Base-by-base conservation (phyloP, 2,113 vertebrate species). In the Poeciliopsis prolifica region DNA sequence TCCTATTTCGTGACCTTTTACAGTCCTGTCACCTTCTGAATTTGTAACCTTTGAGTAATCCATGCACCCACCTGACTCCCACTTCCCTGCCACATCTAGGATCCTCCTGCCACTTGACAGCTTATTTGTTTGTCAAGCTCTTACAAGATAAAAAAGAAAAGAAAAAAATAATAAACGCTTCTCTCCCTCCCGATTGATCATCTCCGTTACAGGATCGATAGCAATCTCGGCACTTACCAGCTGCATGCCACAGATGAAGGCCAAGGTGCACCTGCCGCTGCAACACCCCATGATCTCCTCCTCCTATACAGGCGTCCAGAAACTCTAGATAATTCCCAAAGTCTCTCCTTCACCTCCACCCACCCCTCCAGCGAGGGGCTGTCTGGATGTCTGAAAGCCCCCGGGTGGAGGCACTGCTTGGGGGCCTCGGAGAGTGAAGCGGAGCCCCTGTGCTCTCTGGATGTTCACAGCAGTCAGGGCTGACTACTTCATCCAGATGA, bases 161-260 rank as follows among this genome's bases (percentile, higher is more conserved):
- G 7, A 5, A 48, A 63, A 79, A 58, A 54, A 11, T 8, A 67
- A 10, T 1, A 35, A 35, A 35, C 0, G 24, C 10, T 29, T 65
- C 54, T 30, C 58, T 72, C 68, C 31, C 24, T 42, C 29, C 35
- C 51, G 61, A 75, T 31, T 26, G 48, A 79, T 80, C 51, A 30
- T 15, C 22, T 17, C 14, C 5, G 12, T 2, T 22, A 6, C 5
- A 26, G 35, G 64, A 81, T 86, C 75, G 72, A 83, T 74, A 77
- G 30, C 60, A 74, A 85, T 70, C 48, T 71, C 48, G 74, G 65
- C 73, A 91, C 97, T 98, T 94, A 98, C 97, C 96, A 98, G 95
- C 94, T 98, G 97, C 95, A 97, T 97, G 93, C 96, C 96, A 94
- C 97, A 98, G 94, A 98, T 95, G 89, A 96, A 97, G 91, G 97